Evolutionary conservation across 2,888 invertebrate species (phyloP), one percentile per base, ranked within the genome.

Genomic region (Napeogenes sylphis): DNA sequence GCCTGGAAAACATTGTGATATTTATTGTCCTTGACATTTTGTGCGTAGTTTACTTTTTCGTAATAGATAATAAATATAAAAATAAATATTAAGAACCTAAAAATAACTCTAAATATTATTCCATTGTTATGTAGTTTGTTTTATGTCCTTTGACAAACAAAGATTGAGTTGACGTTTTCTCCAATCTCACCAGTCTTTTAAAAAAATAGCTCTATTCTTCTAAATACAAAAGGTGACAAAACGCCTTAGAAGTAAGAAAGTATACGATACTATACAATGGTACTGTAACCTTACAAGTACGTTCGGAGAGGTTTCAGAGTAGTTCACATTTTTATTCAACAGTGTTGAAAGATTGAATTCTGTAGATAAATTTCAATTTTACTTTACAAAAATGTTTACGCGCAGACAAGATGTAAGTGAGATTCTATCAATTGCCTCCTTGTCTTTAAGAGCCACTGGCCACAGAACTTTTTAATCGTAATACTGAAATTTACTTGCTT

Each of bases 151-250:
- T 51, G 51, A 30, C 51, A 51, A 8, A 30, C 47, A 51, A 51
- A 30, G 30, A 51, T 51, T 51, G 30, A 8, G 51, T 51, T 51
- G 51, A 51, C 30, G 21, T 51, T 51, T 30, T 51, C 30, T 51
- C 30, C 4, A 51, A 30, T 10, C 51, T 51, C 10, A 12, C 51
- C 8, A 51, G 51, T 51, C 42, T 42, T 51, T 30, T 51, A 51
- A 51, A 8, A 30, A 2, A 30, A 30, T 30, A 30, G 10, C 51
- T 51, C 30, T 51, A 30, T 51, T 51, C 51, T 51, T 51, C 30
- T 30, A 30, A 51, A 51, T 10, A 51, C 30, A 51, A 51, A 51
- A 51, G 10, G 51, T 30, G 51, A 51, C 51, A 51, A 51, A 51
- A 51, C 51, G 30, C 30, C 30, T 51, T 51, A 51, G 21, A 51